These are phyloP conservation scores for Mormyrus lacerda DNA, from an alignment of 2,113 vertebrate species.

Conservation along the genomic window DNA sequence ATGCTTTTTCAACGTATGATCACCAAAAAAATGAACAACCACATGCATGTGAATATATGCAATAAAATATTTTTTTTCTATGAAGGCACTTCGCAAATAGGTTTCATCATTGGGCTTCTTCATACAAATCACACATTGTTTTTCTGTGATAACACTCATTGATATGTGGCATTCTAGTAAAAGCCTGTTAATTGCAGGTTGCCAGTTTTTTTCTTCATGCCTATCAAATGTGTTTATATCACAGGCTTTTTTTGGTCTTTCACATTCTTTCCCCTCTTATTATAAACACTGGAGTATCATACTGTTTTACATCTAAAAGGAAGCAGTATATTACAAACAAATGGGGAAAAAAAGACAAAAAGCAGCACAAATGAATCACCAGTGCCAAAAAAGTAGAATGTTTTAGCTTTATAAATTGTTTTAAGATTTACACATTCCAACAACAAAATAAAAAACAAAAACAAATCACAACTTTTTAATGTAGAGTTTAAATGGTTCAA, in stretches of 20 bases:
- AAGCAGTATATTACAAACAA: neutral
- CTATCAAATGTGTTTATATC: neutral
- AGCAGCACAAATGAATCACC: neutral
- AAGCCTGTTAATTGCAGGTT: neutral
- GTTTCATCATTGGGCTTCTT: neutral
- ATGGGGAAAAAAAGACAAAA: neutral
- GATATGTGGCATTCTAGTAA: neutral
- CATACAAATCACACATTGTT: neutral
- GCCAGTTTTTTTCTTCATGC: neutral
- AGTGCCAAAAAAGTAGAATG: neutral
- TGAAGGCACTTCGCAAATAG: neutral
- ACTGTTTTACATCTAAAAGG: neutral
- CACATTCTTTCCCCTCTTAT: neutral
- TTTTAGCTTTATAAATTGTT: neutral
- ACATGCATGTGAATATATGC: neutral
- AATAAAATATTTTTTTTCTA: neutral
- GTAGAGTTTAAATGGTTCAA: neutral
- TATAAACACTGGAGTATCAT: neutral
- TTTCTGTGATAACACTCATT: neutral
- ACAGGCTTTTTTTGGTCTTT: neutral
- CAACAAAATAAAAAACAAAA: neutral
- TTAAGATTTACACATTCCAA: neutral
- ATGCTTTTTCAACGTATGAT: neutral
- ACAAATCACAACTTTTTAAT: neutral
- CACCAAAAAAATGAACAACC: neutral